Conservation (phyloP, 1,140 invertebrate genomes). For the Hyposmocoma kahamanoa region DNA sequence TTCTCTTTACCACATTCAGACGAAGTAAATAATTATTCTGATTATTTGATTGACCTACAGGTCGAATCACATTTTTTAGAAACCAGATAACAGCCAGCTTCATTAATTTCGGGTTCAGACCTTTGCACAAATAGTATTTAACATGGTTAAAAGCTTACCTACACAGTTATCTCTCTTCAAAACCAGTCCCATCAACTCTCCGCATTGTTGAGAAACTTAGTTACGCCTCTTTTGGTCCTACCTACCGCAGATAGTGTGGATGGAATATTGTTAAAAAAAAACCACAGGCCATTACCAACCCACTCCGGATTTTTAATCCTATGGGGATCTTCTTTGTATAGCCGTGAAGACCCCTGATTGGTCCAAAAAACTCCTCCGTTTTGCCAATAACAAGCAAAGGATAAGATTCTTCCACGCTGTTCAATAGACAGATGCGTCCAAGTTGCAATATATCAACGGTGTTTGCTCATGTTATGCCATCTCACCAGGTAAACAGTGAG, state of each 20-base stretch:
- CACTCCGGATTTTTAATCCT: constrained; percentile 19
- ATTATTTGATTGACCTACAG: too few species aligned
- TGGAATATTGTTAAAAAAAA: constrained; percentile 16
- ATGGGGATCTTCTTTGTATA: constrained; percentile 39
- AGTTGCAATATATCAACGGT: constrained; percentile 41
- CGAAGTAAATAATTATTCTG: too few species aligned
- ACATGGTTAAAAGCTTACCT: too few species aligned
- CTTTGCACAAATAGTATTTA: too few species aligned
- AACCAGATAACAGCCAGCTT: too few species aligned
- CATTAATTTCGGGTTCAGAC: too few species aligned
- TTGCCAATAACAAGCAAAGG: constrained; percentile 40
- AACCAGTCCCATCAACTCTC: too few species aligned
- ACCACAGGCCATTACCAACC: constrained; percentile 9
- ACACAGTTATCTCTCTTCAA: too few species aligned
- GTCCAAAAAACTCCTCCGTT: constrained; percentile 19
- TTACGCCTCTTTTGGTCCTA: constrained; percentile 15
- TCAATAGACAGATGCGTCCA: constrained; percentile 45
- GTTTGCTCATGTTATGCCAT: constrained; percentile 31
- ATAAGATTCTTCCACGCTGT: constrained; percentile 41
- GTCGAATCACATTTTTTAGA: too few species aligned
- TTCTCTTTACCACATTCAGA: too few species aligned
- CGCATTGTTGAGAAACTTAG: too few species aligned
- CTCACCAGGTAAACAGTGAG: constrained; percentile 26
- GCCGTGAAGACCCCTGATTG: constrained; percentile 31
- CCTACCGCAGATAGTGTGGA: not conserved